Percentiles rank a stretch among this genome's conserved stretches.
Conservation (phyloP, 2,888 invertebrate species). For the Catocala fraxini region DNA sequence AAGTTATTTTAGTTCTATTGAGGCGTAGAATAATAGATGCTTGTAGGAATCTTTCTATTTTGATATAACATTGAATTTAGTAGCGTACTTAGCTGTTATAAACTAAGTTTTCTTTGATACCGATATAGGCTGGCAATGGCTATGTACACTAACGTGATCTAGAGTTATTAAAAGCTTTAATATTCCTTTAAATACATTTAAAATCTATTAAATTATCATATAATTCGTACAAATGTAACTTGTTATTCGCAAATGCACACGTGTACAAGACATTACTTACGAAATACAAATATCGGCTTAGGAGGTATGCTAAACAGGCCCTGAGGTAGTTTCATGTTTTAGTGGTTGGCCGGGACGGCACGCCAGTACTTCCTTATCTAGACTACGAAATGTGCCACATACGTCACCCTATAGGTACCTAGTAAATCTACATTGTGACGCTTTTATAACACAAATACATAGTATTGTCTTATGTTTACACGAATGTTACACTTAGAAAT, state of each 20-base stretch:
- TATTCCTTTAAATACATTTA: too few species aligned
- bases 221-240: too few species aligned
- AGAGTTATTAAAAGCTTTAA: too few species aligned
- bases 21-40: neutral
- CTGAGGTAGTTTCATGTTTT: constrained; percentile 30
- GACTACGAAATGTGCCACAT: constrained; percentile 18
- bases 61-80: too few species aligned
- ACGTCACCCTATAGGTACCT: neutral
- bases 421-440: neutral
- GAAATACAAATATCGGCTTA: constrained; percentile 24
- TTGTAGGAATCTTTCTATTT: neutral
- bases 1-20: constrained; percentile 2
- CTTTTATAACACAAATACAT: too few species aligned
- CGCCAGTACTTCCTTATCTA: constrained; percentile 34
- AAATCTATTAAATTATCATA: too few species aligned
- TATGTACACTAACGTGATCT: too few species aligned
- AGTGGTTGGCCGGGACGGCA: constrained; percentile 24
- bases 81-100: too few species aligned
- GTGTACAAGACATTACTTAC: constrained; percentile 34
- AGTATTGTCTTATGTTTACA: too few species aligned
- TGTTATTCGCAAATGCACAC: neutral
- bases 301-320: constrained; percentile 36
- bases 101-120: too few species aligned
- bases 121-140: too few species aligned
- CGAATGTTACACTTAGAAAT: too few species aligned